A percentile compares a stretch with the other conserved stretches of the same genome.
Conservation (phyloP, 2,888 invertebrate species). For the Syrista parreyssii region DNA sequence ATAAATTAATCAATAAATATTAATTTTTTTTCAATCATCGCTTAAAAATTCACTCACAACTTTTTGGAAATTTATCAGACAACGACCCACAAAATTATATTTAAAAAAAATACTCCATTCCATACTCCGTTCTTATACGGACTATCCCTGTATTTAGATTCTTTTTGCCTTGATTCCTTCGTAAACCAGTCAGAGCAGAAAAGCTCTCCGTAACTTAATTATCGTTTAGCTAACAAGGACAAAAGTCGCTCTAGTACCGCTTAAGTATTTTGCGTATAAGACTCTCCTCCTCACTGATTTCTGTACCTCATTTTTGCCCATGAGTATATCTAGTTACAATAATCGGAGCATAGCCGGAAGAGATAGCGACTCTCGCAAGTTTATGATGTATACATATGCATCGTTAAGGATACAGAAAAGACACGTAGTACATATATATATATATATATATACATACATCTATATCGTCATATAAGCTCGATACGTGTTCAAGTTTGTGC, state of each 20-base stretch:
- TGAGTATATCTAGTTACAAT: not conserved
- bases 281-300: not conserved
- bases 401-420: not conserved
- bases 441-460: no score
- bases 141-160: not conserved
- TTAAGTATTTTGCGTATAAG: not conserved
- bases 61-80: not conserved
- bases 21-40: no score
- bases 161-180: not conserved
- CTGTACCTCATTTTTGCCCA: not conserved
- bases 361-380: not conserved
- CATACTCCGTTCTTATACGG: not conserved
- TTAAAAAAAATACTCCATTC: not conserved
- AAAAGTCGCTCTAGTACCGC: not conserved
- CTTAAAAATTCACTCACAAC: not conserved
- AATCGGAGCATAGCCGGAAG: not conserved
- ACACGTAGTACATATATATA: not conserved
- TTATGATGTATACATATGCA: not conserved
- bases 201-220: not conserved
- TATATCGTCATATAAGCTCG: not conserved
- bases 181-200: not conserved
- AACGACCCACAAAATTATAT: not conserved
- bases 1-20: no score
- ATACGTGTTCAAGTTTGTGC: not conserved
- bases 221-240: not conserved